Evolutionary conservation across 2,888 invertebrate genomes (phyloP).

Genomic region (Parasteatoda lunata): DNA sequence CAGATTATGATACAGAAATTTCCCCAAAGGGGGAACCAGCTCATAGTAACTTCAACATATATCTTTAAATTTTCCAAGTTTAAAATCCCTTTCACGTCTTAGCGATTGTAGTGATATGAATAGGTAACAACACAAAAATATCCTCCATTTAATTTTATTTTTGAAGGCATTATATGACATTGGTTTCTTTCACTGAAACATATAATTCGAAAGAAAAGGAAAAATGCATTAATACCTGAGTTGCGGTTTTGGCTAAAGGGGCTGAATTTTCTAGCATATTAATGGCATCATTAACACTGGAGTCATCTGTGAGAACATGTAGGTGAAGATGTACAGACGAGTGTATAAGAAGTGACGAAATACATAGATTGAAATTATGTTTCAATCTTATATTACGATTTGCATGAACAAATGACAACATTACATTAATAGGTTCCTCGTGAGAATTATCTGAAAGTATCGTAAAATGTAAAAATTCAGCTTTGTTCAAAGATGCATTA

Average conservation of each 20-base stretch:
- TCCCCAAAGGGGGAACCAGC: no score
- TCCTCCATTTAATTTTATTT: no score
- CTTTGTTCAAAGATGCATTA: conserved; percentile 17
- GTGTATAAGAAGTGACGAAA: conserved; percentile 57
- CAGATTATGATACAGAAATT: no score
- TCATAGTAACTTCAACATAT: no score
- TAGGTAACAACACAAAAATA: no score
- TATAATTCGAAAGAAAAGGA: no score
- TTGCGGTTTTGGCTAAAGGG: conserved; percentile 25
- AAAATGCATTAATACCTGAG: conserved; percentile 22
- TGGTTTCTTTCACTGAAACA: no score
- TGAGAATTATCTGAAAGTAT: conserved; percentile 3
- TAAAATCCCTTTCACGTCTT: no score
- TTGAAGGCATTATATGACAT: no score
- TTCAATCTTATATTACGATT: conserved; percentile 43
- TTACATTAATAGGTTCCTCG: conserved; percentile 16
- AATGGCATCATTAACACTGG: conserved; percentile 40
- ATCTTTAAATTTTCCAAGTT: no score
- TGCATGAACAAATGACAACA: conserved; percentile 50
- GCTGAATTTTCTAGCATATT: conserved; percentile 39
- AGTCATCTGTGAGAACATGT: conserved; percentile 46
- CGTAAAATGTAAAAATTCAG: conserved; percentile 39
- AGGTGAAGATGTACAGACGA: conserved; percentile 39
- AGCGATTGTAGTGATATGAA: no score
- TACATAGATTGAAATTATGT: conserved; percentile 46